Conservation (phyloP, 2,797 vertebrate genomes). For the Alcedo quadribrachys region DNA sequence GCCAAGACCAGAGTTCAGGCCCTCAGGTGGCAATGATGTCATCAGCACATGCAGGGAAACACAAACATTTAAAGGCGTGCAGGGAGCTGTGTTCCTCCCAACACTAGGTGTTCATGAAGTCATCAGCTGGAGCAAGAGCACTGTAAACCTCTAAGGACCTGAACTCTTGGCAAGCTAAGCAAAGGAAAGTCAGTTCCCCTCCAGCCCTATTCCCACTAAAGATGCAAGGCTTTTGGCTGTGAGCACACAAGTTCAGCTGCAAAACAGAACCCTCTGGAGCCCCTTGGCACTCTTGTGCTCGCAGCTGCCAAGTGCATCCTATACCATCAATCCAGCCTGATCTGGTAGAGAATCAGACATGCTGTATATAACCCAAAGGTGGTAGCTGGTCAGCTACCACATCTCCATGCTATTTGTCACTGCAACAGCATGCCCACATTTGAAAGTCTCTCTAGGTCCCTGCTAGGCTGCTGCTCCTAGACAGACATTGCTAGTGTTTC, state of each 20-base stretch:
- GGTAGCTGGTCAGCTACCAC: neutral
- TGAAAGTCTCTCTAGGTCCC: neutral
- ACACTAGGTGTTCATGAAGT: slow-evolving; percentile 55
- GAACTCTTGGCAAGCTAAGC: slow-evolving; percentile 47
- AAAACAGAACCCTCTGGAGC: neutral
- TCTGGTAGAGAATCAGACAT: neutral
- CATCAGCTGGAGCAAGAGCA: slow-evolving; percentile 42
- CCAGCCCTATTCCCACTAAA: neutral
- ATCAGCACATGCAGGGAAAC: slow-evolving; percentile 28
- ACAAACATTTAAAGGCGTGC: slow-evolving; percentile 33
- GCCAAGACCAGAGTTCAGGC: slow-evolving; percentile 53
- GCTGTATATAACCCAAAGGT: neutral
- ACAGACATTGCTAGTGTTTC: neutral
- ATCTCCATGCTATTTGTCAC: neutral
- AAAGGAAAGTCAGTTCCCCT: neutral
- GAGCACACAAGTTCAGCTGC: neutral
- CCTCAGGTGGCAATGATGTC: slow-evolving; percentile 66
- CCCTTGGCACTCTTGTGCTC: neutral
- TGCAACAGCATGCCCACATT: neutral
- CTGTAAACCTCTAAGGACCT: slow-evolving; percentile 17
- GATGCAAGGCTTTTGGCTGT: slow-evolving; percentile 20
- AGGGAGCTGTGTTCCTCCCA: slow-evolving; percentile 35
- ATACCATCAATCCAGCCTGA: neutral
- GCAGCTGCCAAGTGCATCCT: neutral
- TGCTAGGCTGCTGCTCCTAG: neutral